These are phyloP conservation scores for Drosophila nr. perissopoda DNA, from an alignment of 2,888 invertebrate species.

Conservation along the genomic window DNA sequence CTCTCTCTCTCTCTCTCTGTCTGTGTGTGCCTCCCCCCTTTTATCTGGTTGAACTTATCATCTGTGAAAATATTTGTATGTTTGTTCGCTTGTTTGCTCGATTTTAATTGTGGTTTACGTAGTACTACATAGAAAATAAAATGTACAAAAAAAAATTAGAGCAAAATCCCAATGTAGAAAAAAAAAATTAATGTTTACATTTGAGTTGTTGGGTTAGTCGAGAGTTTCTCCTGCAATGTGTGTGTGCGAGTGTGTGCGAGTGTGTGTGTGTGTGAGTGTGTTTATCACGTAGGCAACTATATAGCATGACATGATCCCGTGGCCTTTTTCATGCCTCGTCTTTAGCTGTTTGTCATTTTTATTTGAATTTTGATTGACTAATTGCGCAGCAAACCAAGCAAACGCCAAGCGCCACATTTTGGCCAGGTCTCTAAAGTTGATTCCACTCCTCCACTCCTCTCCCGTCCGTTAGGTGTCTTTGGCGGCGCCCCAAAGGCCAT, in stretches of 20 bases:
- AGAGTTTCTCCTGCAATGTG: constrained; percentile 10
- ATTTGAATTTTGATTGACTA: constrained; percentile 80
- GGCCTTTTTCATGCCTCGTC: constrained; percentile 75
- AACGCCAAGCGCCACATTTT: constrained; percentile 46
- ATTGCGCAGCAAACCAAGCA: constrained; percentile 71
- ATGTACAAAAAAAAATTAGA: constrained; percentile 68
- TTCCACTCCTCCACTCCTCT: neutral
- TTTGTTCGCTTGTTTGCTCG: constrained; percentile 67
- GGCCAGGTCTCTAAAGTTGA: constrained; percentile 23
- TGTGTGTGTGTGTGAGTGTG: constrained; percentile 31
- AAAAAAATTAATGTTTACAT: constrained; percentile 62
- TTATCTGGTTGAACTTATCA: constrained; percentile 69
- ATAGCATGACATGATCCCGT: constrained; percentile 70
- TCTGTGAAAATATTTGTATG: constrained; percentile 82
- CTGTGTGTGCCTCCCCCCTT: constrained; percentile 6
- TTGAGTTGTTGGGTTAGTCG: constrained; percentile 33
- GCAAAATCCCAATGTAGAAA: constrained; percentile 73
- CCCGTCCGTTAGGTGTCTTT: constrained; percentile 19
- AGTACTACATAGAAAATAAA: constrained; percentile 53
- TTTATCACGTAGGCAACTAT: constrained; percentile 61
- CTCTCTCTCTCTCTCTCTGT: neutral
- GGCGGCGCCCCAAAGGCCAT: constrained; percentile 23
- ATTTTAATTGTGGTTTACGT: constrained; percentile 76
- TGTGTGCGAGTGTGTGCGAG: constrained; percentile 8
- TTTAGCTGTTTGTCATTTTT: constrained; percentile 52